A percentile compares a stretch with the other conserved stretches of the same genome.
phyloP scores from a whole-genome alignment of 2,888 invertebrate genomes.

The Drosophila greeni region DNA sequence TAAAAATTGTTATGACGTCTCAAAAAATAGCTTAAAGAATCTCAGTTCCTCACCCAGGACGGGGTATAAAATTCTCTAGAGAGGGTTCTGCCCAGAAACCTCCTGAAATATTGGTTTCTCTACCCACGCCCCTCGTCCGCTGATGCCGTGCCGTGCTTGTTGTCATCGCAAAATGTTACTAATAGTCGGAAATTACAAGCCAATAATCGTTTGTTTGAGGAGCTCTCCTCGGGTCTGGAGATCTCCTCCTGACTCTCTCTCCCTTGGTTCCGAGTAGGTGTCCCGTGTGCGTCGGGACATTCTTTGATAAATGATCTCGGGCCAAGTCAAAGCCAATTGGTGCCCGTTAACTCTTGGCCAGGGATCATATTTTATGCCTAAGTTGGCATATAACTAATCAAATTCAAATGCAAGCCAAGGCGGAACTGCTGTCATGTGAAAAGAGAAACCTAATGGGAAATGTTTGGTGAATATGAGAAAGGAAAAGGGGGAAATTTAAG shows the following conservation, averaged over 20 bases:
- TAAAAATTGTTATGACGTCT: background rate
- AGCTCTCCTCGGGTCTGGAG: slow-evolving; percentile 14
- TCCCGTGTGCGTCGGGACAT: slow-evolving; percentile 33
- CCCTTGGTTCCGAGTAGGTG: slow-evolving; percentile 33
- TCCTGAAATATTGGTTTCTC: background rate
- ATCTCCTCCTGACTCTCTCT: background rate
- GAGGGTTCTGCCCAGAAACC: slow-evolving; percentile 11
- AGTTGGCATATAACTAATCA: slow-evolving; percentile 59
- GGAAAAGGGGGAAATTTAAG: background rate
- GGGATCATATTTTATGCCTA: slow-evolving; percentile 54
- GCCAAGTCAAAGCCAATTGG: slow-evolving; percentile 39
- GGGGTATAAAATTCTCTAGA: background rate
- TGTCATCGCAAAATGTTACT: slow-evolving; percentile 71
- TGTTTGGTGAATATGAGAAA: background rate
- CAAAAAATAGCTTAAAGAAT: background rate
- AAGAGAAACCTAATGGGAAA: slow-evolving; percentile 15
- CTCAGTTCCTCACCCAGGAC: slow-evolving; percentile 1
- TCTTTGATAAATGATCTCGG: slow-evolving; percentile 60
- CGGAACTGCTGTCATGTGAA: slow-evolving; percentile 27
- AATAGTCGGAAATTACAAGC: slow-evolving; percentile 72
- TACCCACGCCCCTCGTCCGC: slow-evolving; percentile 18
- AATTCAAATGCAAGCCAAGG: slow-evolving; percentile 27
- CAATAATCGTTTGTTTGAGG: slow-evolving; percentile 58
- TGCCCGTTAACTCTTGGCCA: slow-evolving; percentile 36
- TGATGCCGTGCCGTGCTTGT: slow-evolving; percentile 62